These are phyloP conservation scores for Eonycteris spelaea DNA, from an alignment of 2,113 vertebrate species.

Conservation along the genomic window DNA sequence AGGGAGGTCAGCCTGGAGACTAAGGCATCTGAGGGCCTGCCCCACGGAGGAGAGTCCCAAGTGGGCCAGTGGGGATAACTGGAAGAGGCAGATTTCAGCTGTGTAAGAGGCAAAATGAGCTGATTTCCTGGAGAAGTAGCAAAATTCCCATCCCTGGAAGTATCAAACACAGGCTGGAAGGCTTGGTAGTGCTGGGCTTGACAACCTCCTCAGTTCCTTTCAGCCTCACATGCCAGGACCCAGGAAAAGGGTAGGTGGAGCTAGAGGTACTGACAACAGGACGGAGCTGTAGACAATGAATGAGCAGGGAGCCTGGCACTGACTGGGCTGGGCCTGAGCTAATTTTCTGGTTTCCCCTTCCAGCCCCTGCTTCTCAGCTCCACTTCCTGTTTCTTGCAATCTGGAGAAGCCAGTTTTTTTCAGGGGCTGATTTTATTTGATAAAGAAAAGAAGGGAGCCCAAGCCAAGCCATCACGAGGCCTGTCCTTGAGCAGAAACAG, in stretches of 20 bases:
- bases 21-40: neutral
- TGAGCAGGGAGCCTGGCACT: neutral
- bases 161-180: neutral
- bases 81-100: neutral
- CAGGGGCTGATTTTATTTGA: constrained; percentile 13
- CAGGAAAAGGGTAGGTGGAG: neutral
- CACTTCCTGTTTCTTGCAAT: constrained; percentile 20
- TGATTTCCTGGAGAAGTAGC: neutral
- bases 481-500: neutral
- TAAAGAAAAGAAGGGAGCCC: neutral
- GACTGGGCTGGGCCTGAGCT: neutral
- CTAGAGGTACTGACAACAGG: neutral
- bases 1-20: neutral
- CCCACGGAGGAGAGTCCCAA: fast-evolving
- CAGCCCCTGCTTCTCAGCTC: neutral
- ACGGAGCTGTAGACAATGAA: neutral
- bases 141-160: neutral
- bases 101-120: neutral
- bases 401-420: constrained; percentile 48
- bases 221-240: neutral
- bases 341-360: neutral
- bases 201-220: neutral
- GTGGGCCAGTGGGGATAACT: too few species aligned
- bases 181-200: too few species aligned
- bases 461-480: neutral